Percentiles rank a stretch among this genome's conserved stretches.
phyloP scores from a whole-genome alignment of 2,888 invertebrate genomes.

The Scaptomyza parva region DNA sequence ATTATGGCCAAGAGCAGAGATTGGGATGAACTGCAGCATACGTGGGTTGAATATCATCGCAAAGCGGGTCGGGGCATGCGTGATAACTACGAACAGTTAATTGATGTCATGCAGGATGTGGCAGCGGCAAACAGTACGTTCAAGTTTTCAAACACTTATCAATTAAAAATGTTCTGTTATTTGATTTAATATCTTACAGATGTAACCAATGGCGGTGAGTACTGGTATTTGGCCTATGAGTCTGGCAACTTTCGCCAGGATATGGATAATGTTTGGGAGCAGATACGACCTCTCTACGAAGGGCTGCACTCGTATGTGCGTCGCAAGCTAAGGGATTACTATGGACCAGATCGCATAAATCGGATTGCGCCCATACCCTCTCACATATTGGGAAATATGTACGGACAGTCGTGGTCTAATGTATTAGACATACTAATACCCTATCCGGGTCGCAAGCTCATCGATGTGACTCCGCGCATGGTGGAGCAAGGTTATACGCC shows the following conservation, averaged over 20 bases:
- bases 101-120: slow-evolving; percentile 92
- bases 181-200: slow-evolving; percentile 86
- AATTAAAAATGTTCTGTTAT: not conserved
- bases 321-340: slow-evolving; percentile 91
- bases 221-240: slow-evolving; percentile 95
- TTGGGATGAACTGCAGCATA: slow-evolving; percentile 94
- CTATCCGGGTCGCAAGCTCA: slow-evolving; percentile 92
- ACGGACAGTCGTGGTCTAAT: slow-evolving; percentile 94
- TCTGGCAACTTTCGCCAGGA: slow-evolving; percentile 91
- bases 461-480: slow-evolving; percentile 95
- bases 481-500: slow-evolving; percentile 93
- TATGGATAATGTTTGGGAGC: slow-evolving; percentile 93
- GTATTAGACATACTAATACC: slow-evolving; percentile 93
- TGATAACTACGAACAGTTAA: slow-evolving; percentile 92
- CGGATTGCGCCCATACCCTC: slow-evolving; percentile 93
- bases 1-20: slow-evolving; percentile 93
- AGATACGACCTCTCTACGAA: slow-evolving; percentile 94
- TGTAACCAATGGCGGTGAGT: slow-evolving; percentile 93
- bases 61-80: slow-evolving; percentile 92
- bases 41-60: slow-evolving; percentile 96
- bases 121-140: slow-evolving; percentile 92
- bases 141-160: not conserved
- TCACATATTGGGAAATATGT: slow-evolving; percentile 95
- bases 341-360: slow-evolving; percentile 93
- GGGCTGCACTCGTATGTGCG: slow-evolving; percentile 95